These are phyloP conservation scores for Triplophysa tibetana DNA, from an alignment of 2,113 vertebrate species.

Conservation along the genomic window DNA sequence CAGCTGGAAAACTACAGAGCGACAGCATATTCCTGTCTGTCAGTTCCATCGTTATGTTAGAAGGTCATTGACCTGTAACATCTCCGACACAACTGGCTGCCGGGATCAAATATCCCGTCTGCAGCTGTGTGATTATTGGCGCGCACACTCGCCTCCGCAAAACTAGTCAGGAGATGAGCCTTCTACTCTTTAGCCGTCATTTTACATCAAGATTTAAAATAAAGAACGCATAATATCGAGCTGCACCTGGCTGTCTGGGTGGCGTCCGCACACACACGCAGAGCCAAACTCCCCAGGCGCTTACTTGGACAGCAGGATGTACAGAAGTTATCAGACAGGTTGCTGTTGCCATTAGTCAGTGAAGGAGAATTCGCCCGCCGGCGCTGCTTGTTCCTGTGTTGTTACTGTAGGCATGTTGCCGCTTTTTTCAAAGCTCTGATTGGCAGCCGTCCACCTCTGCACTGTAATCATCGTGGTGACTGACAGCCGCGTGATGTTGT, in stretches of 20 bases:
- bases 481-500: conserved; percentile 41
- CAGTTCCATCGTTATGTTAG: conserved; percentile 1
- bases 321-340: conserved; percentile 64
- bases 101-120: conserved; percentile 56
- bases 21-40: conserved; percentile 24
- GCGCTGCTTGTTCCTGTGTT: conserved; percentile 42
- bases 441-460: conserved; percentile 26
- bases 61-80: conserved; percentile 22
- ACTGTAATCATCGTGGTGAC: conserved; percentile 37
- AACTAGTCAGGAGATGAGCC: conserved; percentile 48
- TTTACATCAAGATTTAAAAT: not conserved
- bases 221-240: conserved; percentile 25
- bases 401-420: conserved; percentile 19
- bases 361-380: conserved; percentile 32
- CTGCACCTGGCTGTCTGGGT: conserved; percentile 55
- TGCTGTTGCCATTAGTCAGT: conserved; percentile 64
- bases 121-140: conserved; percentile 69
- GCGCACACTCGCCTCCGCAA: conserved; percentile 51
- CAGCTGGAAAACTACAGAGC: not conserved
- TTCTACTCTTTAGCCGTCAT: conserved; percentile 7
- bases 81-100: conserved; percentile 39
- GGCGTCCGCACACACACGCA: conserved; percentile 39
- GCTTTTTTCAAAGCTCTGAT: conserved; percentile 14
- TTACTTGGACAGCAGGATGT: conserved; percentile 70
- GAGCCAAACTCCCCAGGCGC: conserved; percentile 47